Evolutionary conservation across 2,888 invertebrate species (phyloP), one percentile per base, ranked within the genome.

Genomic region (Troglohyphantes excavatus): DNA sequence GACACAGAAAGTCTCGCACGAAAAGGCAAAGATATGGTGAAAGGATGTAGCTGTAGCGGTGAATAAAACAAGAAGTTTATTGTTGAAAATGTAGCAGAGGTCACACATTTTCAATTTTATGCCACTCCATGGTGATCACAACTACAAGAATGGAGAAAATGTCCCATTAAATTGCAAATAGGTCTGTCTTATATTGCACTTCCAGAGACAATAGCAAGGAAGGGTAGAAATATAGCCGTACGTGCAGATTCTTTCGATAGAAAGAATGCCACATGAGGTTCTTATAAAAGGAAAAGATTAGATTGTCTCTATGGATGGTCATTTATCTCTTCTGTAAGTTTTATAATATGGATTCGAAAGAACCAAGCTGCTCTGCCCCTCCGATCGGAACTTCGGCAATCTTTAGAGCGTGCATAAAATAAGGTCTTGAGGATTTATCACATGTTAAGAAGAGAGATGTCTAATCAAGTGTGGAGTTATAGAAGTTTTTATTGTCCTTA

Each of bases 271-370:
- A 53, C 17, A 53, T 5, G 53, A n/a, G 17, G 9, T n/a, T 13
- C n/a, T n/a, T 13, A 13, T 9, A 53, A n/a, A 53, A 17, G n/a
- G 17, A 13, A n/a, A 53, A 53, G 53, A 53, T 53, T 53, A 39
- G 39, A 39, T 39, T 39, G 39, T 39, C 53, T 53, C n/a, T 53
- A n/a, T 5, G n/a, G n/a, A 5, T 13, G 53, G n/a, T n/a, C 5
- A 53, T 53, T 53, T n/a, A 53, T 53, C 53, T 53, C 53, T 53
- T 53, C n/a, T n/a, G 53, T n/a, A 53, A n/a, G 53, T 53, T 53
- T 53, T 53, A n/a, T 5, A 53, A 53, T 13, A 17, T 53, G 53
- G n/a, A 11, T 53, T 53, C n/a, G 17, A 13, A 53, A 53, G n/a
- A 33, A 33, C 9, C n/a, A 53, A n/a, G 53, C 17, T 53, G n/a